Conservation (phyloP, 1,140 invertebrate genomes). For the Ips nitidus region DNA sequence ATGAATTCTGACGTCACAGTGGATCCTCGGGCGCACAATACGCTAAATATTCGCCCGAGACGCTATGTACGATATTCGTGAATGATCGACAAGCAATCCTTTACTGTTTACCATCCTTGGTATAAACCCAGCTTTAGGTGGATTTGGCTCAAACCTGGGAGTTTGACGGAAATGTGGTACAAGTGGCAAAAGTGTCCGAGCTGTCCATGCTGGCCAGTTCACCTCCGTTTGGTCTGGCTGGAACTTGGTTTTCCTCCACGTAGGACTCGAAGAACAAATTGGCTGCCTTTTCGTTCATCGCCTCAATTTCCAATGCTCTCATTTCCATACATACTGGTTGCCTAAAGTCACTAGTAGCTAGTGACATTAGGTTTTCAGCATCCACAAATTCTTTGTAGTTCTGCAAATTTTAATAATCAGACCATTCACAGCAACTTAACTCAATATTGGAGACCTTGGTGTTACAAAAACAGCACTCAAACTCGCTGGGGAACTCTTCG, state of each 20-base stretch:
- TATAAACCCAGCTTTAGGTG: too few relatives aligned
- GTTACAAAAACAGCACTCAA: conserved; percentile 95
- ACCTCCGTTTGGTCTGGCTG: conserved; percentile 50
- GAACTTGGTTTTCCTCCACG: conserved; percentile 36
- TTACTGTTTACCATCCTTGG: too few relatives aligned
- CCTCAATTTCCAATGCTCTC: conserved; percentile 61
- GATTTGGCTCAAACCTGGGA: conserved; percentile 56
- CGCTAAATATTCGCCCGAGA: too few relatives aligned
- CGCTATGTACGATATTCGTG: too few relatives aligned
- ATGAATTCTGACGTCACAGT: too few relatives aligned
- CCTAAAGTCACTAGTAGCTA: conserved; percentile 76
- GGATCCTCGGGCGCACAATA: too few relatives aligned
- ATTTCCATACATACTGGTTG: conserved; percentile 80
- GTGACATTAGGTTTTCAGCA: conserved; percentile 81
- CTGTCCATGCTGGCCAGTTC: conserved; percentile 78
- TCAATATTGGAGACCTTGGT: conserved; percentile 71
- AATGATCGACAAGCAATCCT: too few relatives aligned
- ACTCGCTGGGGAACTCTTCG: conserved; percentile 83
- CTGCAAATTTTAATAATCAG: conserved; percentile 52
- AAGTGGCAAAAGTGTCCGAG: conserved; percentile 93
- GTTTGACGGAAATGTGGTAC: conserved; percentile 90
- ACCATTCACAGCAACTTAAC: background rate
- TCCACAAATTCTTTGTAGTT: conserved; percentile 87
- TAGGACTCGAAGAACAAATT: conserved; percentile 47
- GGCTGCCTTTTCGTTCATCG: conserved; percentile 50